Evolutionary conservation across 2,113 vertebrate species (phyloP).

Genomic region (Daphoenositta chrysoptera): DNA sequence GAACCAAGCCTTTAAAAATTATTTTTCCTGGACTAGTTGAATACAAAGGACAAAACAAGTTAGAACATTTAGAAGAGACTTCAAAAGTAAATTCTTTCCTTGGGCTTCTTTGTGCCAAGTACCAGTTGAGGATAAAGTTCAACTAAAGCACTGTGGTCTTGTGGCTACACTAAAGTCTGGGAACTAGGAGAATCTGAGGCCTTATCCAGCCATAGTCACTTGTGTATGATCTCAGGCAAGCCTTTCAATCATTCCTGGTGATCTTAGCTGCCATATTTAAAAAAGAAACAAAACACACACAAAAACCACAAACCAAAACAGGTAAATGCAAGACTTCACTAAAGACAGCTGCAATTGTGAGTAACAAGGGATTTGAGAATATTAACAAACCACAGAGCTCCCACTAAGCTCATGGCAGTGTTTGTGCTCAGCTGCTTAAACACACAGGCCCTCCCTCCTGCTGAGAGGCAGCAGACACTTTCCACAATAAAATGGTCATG

Average conservation of each 20-base stretch:
- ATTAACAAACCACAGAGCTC: background rate
- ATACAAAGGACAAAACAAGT: conserved; percentile 11
- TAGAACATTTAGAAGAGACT: background rate
- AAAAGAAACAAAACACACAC: background rate
- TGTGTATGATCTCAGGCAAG: background rate
- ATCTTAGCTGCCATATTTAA: background rate
- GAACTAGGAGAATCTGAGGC: background rate
- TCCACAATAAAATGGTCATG: background rate
- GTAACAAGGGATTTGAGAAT: background rate
- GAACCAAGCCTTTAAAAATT: background rate
- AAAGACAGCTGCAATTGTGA: background rate
- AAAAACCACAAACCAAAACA: background rate
- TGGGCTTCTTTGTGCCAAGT: background rate
- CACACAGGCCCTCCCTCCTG: background rate
- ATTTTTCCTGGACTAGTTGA: background rate
- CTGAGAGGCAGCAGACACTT: background rate
- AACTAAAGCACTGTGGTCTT: background rate
- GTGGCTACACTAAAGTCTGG: background rate
- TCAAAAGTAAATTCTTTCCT: conserved; percentile 24
- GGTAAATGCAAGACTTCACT: background rate
- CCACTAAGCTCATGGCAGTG: background rate
- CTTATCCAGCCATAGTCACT: background rate
- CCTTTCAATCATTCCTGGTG: background rate
- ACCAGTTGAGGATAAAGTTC: background rate
- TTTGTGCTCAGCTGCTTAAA: background rate